Conservation (phyloP, 2,113 vertebrate species). For the Marmota monax region DNA sequence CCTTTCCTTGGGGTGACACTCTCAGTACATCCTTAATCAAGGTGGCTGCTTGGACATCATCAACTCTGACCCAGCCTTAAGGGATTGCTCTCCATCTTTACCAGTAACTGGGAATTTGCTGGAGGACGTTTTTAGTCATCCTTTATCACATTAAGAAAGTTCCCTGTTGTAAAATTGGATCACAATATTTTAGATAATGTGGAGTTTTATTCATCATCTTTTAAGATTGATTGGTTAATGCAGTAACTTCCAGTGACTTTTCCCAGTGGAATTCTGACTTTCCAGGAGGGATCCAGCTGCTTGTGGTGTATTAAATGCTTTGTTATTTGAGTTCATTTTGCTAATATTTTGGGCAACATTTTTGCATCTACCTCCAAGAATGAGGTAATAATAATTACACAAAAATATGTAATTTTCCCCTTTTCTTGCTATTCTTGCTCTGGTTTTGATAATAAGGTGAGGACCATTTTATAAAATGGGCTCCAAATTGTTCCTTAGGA, state of each 20-base stretch:
- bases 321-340: neutral
- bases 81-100: neutral
- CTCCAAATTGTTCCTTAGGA: neutral
- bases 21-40: fast-evolving
- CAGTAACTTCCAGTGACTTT: neutral
- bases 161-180: neutral
- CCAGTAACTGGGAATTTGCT: neutral
- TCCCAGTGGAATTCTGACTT: neutral
- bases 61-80: neutral
- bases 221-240: neutral
- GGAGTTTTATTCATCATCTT: neutral
- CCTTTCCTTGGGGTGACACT: neutral
- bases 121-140: neutral
- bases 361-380: neutral
- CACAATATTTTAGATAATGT: neutral
- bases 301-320: neutral
- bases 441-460: neutral
- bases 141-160: neutral
- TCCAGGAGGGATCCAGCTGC: neutral
- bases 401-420: neutral
- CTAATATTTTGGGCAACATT: neutral
- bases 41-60: fast-evolving
- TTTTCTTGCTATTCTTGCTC: neutral
- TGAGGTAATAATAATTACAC: neutral
- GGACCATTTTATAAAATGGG: neutral